These are phyloP conservation scores for Shargacucullia verbasci DNA, from an alignment of 2,888 invertebrate genomes.

Conservation along the genomic window DNA sequence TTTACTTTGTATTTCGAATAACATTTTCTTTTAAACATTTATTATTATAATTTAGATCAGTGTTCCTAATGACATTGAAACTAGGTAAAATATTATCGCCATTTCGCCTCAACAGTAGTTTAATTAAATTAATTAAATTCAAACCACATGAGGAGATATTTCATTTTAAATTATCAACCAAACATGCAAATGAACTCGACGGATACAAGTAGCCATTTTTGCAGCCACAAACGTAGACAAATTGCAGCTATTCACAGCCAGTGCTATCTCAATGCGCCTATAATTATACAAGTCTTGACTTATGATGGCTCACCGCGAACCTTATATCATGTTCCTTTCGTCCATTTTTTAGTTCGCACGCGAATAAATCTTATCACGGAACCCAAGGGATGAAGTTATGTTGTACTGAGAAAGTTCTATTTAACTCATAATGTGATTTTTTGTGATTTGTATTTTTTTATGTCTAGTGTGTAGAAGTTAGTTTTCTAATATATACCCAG, in stretches of 20 bases:
- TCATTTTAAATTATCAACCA: no score
- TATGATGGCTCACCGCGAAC: conserved; percentile 61
- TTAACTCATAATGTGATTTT: not conserved
- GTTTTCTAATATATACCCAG: no score
- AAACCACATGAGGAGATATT: no score
- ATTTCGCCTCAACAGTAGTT: no score
- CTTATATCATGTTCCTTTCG: conserved; percentile 70
- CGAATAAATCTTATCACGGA: conserved; percentile 71
- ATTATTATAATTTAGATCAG: no score
- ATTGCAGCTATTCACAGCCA: conserved; percentile 36
- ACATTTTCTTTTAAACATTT: no score
- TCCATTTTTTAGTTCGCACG: conserved; percentile 73
- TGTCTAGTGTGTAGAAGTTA: no score
- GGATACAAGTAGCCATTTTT: conserved; percentile 41
- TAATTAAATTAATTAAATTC: no score
- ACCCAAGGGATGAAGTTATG: conserved; percentile 55
- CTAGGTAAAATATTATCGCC: no score
- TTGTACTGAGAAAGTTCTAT: conserved; percentile 1
- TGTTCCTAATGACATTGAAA: no score
- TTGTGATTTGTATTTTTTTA: not conserved
- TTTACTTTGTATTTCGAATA: no score
- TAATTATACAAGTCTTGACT: conserved; percentile 64
- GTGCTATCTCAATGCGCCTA: conserved; percentile 42
- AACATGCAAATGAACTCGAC: conserved; percentile 18
- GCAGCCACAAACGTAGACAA: conserved; percentile 32